phyloP scores from a whole-genome alignment of 2,113 vertebrate species.

The Promerops cafer region DNA sequence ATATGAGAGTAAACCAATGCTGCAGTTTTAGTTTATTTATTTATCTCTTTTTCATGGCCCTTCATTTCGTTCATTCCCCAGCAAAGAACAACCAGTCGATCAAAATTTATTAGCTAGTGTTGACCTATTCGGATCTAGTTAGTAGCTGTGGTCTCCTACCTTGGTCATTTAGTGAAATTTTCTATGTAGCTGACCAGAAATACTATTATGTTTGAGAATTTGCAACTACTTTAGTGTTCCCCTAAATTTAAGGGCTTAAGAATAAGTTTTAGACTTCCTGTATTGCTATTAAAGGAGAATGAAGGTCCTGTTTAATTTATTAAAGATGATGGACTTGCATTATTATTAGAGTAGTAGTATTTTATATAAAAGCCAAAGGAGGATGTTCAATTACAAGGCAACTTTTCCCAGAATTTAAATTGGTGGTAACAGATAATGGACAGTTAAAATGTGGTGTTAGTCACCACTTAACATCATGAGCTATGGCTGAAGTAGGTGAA shows the following conservation, averaged over 20 bases:
- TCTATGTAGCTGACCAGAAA: conserved; percentile 16
- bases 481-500: background rate
- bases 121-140: background rate
- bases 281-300: conserved; percentile 3
- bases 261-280: conserved; percentile 33
- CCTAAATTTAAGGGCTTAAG: conserved; percentile 8
- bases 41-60: background rate
- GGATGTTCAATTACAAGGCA: conserved; percentile 26
- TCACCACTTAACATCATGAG: conserved; percentile 19
- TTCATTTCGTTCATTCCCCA: background rate
- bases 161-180: background rate
- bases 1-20: background rate
- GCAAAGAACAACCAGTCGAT: background rate
- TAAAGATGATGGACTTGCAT: conserved; percentile 27
- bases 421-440: conserved; percentile 54
- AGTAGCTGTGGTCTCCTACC: background rate
- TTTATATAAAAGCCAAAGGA: conserved; percentile 32
- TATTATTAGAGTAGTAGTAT: conserved; percentile 34
- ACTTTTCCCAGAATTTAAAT: conserved; percentile 60
- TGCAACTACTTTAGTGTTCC: background rate
- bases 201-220: conserved; percentile 3
- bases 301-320: conserved; percentile 50
- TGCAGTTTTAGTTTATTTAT: conserved; percentile 3
- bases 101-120: conserved; percentile 29
- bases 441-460: conserved; percentile 38